These are phyloP conservation scores for Orchestia grillus DNA, from an alignment of 1,140 invertebrate species.

Conservation along the genomic window DNA sequence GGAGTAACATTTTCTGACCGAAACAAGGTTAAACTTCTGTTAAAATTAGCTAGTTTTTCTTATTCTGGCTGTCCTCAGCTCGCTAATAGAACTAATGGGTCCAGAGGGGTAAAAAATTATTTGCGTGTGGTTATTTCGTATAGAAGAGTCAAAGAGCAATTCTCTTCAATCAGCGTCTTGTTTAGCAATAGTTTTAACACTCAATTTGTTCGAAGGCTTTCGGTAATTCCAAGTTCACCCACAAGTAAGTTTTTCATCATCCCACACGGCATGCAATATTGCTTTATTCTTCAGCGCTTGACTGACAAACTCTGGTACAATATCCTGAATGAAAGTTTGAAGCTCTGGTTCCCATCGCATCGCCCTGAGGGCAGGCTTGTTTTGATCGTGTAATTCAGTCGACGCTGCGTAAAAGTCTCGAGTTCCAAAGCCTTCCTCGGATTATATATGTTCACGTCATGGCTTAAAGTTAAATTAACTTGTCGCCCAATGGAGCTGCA, in stretches of 20 bases:
- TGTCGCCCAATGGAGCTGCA: background rate
- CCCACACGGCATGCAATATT: no score
- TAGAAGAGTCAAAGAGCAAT: background rate
- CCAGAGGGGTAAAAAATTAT: background rate
- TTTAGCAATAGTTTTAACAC: background rate
- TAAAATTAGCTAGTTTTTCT: background rate
- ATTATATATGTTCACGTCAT: constrained; percentile 51
- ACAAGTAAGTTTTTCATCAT: no score
- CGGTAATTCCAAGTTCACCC: no score
- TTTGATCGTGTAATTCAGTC: background rate
- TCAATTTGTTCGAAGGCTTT: background rate
- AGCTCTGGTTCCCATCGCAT: background rate
- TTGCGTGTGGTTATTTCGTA: background rate
- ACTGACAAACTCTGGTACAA: background rate
- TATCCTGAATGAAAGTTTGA: background rate
- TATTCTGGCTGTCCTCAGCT: background rate
- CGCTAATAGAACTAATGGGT: background rate
- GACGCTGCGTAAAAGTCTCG: background rate
- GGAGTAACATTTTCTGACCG: background rate
- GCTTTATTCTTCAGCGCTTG: background rate
- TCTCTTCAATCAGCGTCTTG: no score
- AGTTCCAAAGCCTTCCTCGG: background rate
- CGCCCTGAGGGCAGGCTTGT: background rate
- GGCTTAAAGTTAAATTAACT: constrained; percentile 48
- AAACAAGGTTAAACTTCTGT: background rate